These are phyloP conservation scores for Blera fallax DNA, from an alignment of 2,888 invertebrate species.

Conservation along the genomic window DNA sequence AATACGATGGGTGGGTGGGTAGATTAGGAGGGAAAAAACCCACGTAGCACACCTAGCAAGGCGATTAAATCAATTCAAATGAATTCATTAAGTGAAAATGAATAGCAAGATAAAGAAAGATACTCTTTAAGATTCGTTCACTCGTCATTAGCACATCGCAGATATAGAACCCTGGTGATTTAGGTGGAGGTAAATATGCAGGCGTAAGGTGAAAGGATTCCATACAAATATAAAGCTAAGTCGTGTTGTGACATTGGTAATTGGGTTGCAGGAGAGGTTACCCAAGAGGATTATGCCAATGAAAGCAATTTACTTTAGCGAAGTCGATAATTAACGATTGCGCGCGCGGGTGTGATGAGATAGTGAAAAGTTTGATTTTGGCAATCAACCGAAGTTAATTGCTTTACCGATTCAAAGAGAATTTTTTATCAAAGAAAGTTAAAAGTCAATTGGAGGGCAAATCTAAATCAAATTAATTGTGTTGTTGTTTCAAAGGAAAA, in stretches of 20 bases:
- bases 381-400: conserved; percentile 47
- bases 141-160: conserved; percentile 46
- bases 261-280: not conserved
- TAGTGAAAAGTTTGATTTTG: conserved; percentile 8
- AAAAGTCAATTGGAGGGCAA: conserved; percentile 26
- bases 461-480: conserved; percentile 33
- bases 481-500: not conserved
- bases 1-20: not conserved
- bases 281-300: conserved; percentile 1
- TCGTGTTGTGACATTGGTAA: not conserved
- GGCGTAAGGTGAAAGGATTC: not conserved
- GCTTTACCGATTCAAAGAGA: conserved; percentile 25
- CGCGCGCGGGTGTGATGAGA: not conserved
- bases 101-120: conserved; percentile 52
- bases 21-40: not conserved
- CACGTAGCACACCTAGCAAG: not conserved
- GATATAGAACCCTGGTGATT: not conserved
- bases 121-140: conserved; percentile 33
- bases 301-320: conserved; percentile 44
- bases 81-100: conserved; percentile 64
- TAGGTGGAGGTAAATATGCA: not conserved
- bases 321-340: conserved; percentile 50
- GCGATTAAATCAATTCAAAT: conserved; percentile 68
- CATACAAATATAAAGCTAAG: not conserved
- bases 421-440: conserved; percentile 15